Evolutionary conservation across 2,888 invertebrate genomes (phyloP), one percentile per base, ranked within the genome.

Genomic region (Phragmatobia fuliginosa): DNA sequence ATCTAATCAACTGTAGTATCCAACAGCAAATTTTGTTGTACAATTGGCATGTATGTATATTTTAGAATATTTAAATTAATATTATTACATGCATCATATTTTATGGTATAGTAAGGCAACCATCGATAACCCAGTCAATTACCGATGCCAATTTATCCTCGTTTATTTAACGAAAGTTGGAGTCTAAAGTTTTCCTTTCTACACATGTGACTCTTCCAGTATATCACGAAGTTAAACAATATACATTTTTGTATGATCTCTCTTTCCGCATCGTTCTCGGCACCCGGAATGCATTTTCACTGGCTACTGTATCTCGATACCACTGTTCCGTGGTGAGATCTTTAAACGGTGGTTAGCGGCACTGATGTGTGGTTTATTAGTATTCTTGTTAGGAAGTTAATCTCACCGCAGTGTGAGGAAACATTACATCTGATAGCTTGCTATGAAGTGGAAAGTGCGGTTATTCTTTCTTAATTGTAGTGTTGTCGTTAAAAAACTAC

Each of bases 231-330:
- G 60, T 18, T 28, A 36, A 56, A 36, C 49, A 41, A 60, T 62
- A 33, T 28, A 45, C 62, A 64, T 66, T 59, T n/a, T 33, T 74
- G 78, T 72, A 71, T 70, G 78, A 82, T 85, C 82, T 88, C 87
- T 86, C 88, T 90, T 90, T 90, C 91, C 88, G 88, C 77, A 84
- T 83, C 82, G 81, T 78, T 79, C 72, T 75, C 67, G 74, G 70
- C 74, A 78, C 80, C 76, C 83, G 88, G 92, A 90, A 93, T 90
- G 91, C 85, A 88, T 92, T 94, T 94, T 94, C 94, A 92, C 93
- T 91, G 85, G 52, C 70, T 73, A 77, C 69, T 78, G 87, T 87
- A 89, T 92, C 91, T 90, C 89, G 87, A 91, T 81, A 92, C 88
- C 91, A 89, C 87, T 92, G 89, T 94, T 93, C 94, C 93, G 94